phyloP scores from a whole-genome alignment of 1,140 invertebrate genomes.

The Matsumurasca onukii region DNA sequence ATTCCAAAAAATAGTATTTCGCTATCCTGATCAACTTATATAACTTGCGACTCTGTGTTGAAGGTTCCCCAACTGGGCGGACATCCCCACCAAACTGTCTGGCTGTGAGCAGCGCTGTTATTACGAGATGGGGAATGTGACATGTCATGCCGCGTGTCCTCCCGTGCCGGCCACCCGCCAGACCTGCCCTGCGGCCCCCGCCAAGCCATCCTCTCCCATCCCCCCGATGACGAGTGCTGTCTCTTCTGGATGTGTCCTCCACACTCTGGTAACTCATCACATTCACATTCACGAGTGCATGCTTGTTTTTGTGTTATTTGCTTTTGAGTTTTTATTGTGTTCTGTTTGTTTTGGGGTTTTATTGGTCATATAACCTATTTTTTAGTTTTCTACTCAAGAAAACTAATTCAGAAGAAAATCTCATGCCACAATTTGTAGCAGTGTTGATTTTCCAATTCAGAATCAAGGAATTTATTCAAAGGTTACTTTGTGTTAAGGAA shows the following conservation, averaged over 20 bases:
- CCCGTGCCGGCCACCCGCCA: slow-evolving; percentile 68
- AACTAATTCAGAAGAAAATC: no score
- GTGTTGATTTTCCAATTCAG: no score
- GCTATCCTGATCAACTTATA: no score
- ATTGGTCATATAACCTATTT: neutral
- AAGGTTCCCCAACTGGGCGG: slow-evolving; percentile 64
- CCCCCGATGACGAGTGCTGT: slow-evolving; percentile 75
- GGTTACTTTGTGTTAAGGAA: no score
- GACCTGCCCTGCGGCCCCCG: slow-evolving; percentile 66
- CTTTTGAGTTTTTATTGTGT: slow-evolving; percentile 1
- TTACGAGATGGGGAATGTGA: slow-evolving; percentile 82
- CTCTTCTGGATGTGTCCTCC: slow-evolving; percentile 66
- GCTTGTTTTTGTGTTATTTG: neutral
- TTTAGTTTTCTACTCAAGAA: neutral
- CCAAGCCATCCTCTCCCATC: slow-evolving; percentile 63
- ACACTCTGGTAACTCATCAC: slow-evolving; percentile 30
- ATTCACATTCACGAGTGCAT: neutral
- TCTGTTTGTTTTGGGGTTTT: neutral
- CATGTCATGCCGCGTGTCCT: slow-evolving; percentile 77
- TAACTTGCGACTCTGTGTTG: no score
- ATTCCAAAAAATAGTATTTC: no score
- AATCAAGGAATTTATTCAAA: no score
- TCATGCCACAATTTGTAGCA: no score
- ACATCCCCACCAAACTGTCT: slow-evolving; percentile 65
- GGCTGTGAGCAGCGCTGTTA: slow-evolving; percentile 84